Conservation (phyloP, 2,888 invertebrate species). For the Pristionchus arcanus region DNA sequence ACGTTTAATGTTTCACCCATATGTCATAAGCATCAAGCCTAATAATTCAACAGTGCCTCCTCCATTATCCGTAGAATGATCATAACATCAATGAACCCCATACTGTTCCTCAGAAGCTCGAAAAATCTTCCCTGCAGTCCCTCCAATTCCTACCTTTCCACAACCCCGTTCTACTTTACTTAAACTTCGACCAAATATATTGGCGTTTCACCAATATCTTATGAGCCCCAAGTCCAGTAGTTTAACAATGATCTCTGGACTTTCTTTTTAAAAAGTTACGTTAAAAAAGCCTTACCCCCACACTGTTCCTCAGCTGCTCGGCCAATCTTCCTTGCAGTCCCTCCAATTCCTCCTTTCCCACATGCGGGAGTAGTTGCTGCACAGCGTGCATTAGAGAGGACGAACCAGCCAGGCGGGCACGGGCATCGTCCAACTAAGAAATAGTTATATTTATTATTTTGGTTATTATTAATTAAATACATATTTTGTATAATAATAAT, state of each 20-base stretch:
- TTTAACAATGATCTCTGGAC: no score
- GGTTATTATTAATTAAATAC: background rate
- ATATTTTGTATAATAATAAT: no score
- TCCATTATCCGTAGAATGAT: background rate
- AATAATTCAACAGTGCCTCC: no score
- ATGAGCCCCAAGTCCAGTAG: no score
- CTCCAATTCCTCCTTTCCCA: constrained; percentile 54
- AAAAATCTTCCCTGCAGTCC: constrained; percentile 55
- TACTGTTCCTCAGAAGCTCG: constrained; percentile 65
- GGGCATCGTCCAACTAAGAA: constrained; percentile 85
- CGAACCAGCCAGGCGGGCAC: constrained; percentile 89
- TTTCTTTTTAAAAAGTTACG: no score
- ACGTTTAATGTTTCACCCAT: background rate
- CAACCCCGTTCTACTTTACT: no score
- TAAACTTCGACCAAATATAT: no score
- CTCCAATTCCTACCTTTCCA: constrained; percentile 53
- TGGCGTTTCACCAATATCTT: background rate
- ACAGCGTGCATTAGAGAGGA: constrained; percentile 85
- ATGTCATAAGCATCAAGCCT: background rate
- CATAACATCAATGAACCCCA: no score
- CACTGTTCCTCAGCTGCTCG: constrained; percentile 65
- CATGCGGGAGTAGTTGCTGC: constrained; percentile 64
- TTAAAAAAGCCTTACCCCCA: constrained; percentile 61
- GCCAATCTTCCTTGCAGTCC: constrained; percentile 55
- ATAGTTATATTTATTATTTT: background rate